phyloP scores from a whole-genome alignment of 2,797 vertebrate genomes.

The Telmatherina bonti region DNA sequence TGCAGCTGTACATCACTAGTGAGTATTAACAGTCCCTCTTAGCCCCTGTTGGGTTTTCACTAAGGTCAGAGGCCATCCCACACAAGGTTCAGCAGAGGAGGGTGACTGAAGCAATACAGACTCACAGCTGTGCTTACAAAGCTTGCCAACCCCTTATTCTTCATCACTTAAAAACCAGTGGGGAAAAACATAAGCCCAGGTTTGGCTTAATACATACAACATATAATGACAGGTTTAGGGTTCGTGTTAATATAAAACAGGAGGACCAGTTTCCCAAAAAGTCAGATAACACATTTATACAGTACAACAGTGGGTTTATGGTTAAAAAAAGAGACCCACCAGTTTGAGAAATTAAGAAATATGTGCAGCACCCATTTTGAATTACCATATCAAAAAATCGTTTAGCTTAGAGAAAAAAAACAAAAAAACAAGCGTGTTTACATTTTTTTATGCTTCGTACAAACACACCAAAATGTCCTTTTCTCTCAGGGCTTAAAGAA shows the following conservation, averaged over 20 bases:
- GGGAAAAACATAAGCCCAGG: conserved; percentile 46
- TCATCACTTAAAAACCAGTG: conserved; percentile 51
- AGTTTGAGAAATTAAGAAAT: conserved; percentile 32
- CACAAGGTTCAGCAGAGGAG: conserved; percentile 52
- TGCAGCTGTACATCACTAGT: conserved; percentile 55
- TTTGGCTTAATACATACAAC: conserved; percentile 59
- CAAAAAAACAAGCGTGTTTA: background rate
- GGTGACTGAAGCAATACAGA: conserved; percentile 44
- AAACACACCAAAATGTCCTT: conserved; percentile 34
- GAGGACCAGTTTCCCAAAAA: conserved; percentile 48
- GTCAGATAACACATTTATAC: conserved; percentile 47
- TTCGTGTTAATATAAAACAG: conserved; percentile 71
- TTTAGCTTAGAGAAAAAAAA: conserved; percentile 4
- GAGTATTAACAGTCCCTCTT: conserved; percentile 58
- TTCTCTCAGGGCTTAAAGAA: conserved; percentile 44
- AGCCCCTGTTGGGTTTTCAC: conserved; percentile 55
- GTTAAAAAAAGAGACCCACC: conserved; percentile 38
- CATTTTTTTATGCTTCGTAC: conserved; percentile 32
- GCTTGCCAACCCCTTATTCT: conserved; percentile 50
- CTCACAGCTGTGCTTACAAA: conserved; percentile 66
- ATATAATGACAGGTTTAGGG: conserved; percentile 69
- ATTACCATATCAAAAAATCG: conserved; percentile 31
- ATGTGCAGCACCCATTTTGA: conserved; percentile 30
- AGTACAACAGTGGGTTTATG: conserved; percentile 15
- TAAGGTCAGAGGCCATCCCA: conserved; percentile 68